These are phyloP conservation scores for Dynastes tityus DNA, from an alignment of 2,888 invertebrate genomes.

Conservation along the genomic window DNA sequence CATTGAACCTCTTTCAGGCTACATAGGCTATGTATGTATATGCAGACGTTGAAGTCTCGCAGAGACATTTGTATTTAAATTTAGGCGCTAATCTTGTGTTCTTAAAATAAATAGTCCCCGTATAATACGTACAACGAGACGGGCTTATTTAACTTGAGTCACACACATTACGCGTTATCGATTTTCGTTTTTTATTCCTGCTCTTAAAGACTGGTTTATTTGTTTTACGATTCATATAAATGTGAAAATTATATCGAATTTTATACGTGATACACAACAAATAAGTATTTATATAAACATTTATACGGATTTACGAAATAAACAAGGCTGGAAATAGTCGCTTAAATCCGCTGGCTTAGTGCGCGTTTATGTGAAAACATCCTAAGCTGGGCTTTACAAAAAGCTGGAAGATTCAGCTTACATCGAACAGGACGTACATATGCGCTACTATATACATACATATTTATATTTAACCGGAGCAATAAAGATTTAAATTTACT, in stretches of 20 bases:
- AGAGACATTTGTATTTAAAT: constrained; percentile 50
- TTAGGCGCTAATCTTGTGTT: constrained; percentile 44
- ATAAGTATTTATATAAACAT: constrained; percentile 10
- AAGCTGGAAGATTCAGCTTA: constrained; percentile 36
- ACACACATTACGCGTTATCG: constrained; percentile 28
- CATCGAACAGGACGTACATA: constrained; percentile 9
- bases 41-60: constrained; percentile 40
- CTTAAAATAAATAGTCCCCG: constrained; percentile 42
- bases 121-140: constrained; percentile 18
- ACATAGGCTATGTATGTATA: not conserved
- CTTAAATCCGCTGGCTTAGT: constrained; percentile 3
- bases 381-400: constrained; percentile 14
- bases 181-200: constrained; percentile 23
- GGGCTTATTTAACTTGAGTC: constrained; percentile 23
- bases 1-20: not conserved
- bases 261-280: constrained; percentile 9
- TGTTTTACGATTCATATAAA: constrained; percentile 21
- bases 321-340: not conserved
- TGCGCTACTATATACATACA: constrained; percentile 5
- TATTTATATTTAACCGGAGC: constrained; percentile 50
- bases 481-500: constrained; percentile 51
- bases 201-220: constrained; percentile 26
- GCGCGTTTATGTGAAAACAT: constrained; percentile 13
- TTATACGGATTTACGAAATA: constrained; percentile 6
- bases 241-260: constrained; percentile 5